phyloP scores from a whole-genome alignment of 2,888 invertebrate genomes.

The Blastobasis adustella region DNA sequence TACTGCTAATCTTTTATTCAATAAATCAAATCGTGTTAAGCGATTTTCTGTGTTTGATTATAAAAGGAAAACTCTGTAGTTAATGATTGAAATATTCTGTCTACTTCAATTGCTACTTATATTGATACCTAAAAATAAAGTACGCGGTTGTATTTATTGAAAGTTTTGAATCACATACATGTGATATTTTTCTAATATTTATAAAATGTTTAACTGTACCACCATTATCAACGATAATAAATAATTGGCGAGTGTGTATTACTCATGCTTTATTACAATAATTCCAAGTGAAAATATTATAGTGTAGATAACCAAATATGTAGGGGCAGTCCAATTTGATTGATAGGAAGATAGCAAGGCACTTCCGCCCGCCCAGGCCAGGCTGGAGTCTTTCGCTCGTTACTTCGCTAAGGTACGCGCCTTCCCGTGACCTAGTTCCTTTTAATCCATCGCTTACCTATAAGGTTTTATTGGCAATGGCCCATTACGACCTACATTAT shows the following conservation, averaged over 20 bases:
- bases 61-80: too few relatives aligned
- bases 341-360: slow-evolving; percentile 38
- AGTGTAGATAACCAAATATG: slow-evolving; percentile 3
- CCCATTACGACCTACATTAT: slow-evolving; percentile 74
- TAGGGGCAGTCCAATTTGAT: slow-evolving; percentile 20
- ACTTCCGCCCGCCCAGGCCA: slow-evolving; percentile 34
- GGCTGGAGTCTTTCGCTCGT: slow-evolving; percentile 41
- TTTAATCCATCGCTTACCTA: slow-evolving; percentile 74
- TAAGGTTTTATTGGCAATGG: slow-evolving; percentile 73
- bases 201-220: too few relatives aligned
- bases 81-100: too few relatives aligned
- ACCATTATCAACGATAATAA: too few relatives aligned
- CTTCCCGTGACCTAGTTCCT: slow-evolving; percentile 69
- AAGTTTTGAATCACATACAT: too few relatives aligned
- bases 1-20: slow-evolving; percentile 5
- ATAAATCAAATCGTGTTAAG: not conserved
- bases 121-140: too few relatives aligned
- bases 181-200: too few relatives aligned
- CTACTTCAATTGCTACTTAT: too few relatives aligned
- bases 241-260: not conserved
- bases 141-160: too few relatives aligned
- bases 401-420: slow-evolving; percentile 63
- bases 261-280: slow-evolving; percentile 5
- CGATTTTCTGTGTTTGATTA: too few relatives aligned
- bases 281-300: slow-evolving; percentile 2